Evolutionary conservation across 2,113 vertebrate genomes (phyloP).

Genomic region (Notarius lentiginosus): DNA sequence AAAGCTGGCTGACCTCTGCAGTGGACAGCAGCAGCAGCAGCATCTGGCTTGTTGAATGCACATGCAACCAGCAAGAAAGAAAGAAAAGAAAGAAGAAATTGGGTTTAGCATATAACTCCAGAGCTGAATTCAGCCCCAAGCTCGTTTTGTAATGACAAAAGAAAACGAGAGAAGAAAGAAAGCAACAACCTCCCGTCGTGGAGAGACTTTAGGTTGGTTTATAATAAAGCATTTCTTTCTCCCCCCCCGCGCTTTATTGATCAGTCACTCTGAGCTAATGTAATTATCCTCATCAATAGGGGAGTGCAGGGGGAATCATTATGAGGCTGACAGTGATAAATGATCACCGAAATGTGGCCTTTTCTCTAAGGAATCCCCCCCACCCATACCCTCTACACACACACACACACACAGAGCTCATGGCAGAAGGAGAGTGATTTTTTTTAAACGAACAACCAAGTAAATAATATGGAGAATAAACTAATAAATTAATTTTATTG

Average conservation of each 20-base stretch:
- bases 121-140: slow-evolving; percentile 33
- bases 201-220: slow-evolving; percentile 78
- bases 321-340: slow-evolving; percentile 99
- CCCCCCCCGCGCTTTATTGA: slow-evolving; percentile 95
- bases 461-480: background rate
- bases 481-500: background rate
- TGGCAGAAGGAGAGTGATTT: slow-evolving; percentile 64
- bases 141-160: slow-evolving; percentile 51
- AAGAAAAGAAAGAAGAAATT: slow-evolving; percentile 9
- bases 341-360: slow-evolving; percentile 97
- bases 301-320: slow-evolving; percentile 99
- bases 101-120: slow-evolving; percentile 27
- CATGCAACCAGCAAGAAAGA: slow-evolving; percentile 23
- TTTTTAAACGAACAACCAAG: slow-evolving; percentile 40
- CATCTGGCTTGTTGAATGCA: slow-evolving; percentile 36
- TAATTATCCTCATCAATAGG: slow-evolving; percentile 99
- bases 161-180: slow-evolving; percentile 42
- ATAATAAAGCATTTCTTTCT: slow-evolving; percentile 83
- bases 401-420: slow-evolving; percentile 77
- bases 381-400: slow-evolving; percentile 83
- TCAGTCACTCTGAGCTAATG: slow-evolving; percentile 99
- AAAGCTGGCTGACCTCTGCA: slow-evolving; percentile 11
- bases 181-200: slow-evolving; percentile 55
- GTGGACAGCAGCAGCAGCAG: slow-evolving; percentile 7
- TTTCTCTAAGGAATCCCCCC: slow-evolving; percentile 89